Percentiles rank a stretch among this genome's conserved stretches.
Evolutionary conservation across 2,888 invertebrate genomes (phyloP).

Genomic region (Labia minor): DNA sequence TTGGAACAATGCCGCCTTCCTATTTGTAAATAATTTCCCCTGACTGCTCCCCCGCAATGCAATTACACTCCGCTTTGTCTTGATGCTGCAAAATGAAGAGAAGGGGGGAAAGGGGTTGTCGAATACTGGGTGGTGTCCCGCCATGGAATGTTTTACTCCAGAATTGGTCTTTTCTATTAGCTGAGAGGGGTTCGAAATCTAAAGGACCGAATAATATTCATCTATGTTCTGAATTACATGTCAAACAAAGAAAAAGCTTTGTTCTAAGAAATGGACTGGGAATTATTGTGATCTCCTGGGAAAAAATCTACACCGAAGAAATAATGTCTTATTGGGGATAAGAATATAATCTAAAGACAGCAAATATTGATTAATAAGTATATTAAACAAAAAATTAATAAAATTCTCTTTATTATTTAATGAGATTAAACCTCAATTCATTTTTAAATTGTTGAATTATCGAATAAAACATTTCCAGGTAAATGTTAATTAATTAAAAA

Average conservation of each 20-base stretch:
- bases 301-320: too few species aligned
- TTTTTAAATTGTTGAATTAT: too few species aligned
- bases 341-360: too few species aligned
- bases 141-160: not conserved
- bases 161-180: not conserved
- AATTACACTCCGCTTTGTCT: not conserved
- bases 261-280: not conserved
- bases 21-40: constrained; percentile 1
- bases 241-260: not conserved
- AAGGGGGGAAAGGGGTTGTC: not conserved
- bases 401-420: too few species aligned
- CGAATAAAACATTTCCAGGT: too few species aligned
- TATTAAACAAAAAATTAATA: too few species aligned
- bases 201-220: not conserved
- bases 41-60: not conserved
- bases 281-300: too few species aligned
- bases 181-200: not conserved
- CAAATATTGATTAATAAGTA: too few species aligned
- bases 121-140: constrained; percentile 1
- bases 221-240: not conserved
- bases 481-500: too few species aligned
- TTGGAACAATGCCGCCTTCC: constrained; percentile 4
- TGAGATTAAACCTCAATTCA: too few species aligned
- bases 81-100: not conserved
- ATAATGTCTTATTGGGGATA: too few species aligned